A percentile compares a stretch with the other conserved stretches of the same genome.
Conservation (phyloP, 2,888 invertebrate species). For the Cheilosia urbana region DNA sequence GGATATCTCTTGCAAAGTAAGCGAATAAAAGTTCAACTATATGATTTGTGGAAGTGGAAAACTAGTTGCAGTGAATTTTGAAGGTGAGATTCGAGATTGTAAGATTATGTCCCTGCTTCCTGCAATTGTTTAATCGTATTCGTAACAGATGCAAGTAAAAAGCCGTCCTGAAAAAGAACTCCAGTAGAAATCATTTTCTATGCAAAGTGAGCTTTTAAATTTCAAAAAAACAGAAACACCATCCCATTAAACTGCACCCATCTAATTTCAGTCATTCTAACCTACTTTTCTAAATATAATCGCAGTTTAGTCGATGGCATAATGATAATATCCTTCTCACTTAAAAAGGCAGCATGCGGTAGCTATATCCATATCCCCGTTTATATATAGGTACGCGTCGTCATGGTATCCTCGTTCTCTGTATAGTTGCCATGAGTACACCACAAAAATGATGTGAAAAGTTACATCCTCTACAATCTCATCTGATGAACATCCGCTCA, state of each 20-base stretch:
- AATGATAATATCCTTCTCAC: slow-evolving; percentile 34
- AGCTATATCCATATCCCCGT: background rate
- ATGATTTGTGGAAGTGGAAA: no score
- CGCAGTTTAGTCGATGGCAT: slow-evolving; percentile 33
- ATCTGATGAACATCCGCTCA: slow-evolving; percentile 50
- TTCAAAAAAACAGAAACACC: background rate
- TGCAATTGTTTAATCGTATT: no score
- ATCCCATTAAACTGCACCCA: background rate
- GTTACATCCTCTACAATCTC: slow-evolving; percentile 54
- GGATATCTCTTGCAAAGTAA: no score
- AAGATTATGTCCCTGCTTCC: no score
- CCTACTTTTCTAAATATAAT: slow-evolving; percentile 39
- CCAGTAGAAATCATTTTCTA: no score
- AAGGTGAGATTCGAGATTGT: no score
- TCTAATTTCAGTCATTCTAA: slow-evolving; percentile 19
- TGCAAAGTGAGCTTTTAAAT: background rate
- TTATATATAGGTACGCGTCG: background rate
- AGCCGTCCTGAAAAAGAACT: background rate
- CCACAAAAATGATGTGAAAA: slow-evolving; percentile 68
- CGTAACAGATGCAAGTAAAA: background rate
- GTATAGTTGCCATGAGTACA: slow-evolving; percentile 20
- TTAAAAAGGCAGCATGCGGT: slow-evolving; percentile 7
- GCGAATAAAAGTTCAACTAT: no score
- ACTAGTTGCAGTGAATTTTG: no score
- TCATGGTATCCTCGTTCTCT: background rate